Conservation (phyloP, 1,140 invertebrate species). For the Littorina saxatilis region DNA sequence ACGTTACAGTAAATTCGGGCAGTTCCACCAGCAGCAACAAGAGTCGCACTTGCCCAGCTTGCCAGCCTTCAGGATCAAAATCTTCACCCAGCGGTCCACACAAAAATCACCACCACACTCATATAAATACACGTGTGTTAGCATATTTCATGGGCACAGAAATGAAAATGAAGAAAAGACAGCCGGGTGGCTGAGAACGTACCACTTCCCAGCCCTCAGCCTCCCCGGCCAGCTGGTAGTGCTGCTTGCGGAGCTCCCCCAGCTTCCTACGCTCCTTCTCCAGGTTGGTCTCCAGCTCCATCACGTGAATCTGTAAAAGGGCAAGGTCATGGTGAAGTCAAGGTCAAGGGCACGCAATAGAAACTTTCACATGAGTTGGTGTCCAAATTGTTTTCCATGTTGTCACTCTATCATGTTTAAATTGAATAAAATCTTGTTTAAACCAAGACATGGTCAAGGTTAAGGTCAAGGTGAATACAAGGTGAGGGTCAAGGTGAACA, state of each 20-base stretch:
- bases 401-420: no score
- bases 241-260: conserved; percentile 90
- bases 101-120: conserved; percentile 16
- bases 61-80: not conserved
- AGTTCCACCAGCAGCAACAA: not conserved
- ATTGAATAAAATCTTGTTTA: no score
- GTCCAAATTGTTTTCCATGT: no score
- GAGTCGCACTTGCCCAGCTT: not conserved
- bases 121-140: not conserved
- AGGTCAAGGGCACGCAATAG: no score
- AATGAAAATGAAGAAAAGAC: not conserved
- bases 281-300: conserved; percentile 94
- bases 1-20: not conserved
- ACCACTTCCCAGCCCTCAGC: conserved; percentile 69
- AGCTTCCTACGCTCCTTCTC: conserved; percentile 89
- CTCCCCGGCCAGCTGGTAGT: conserved; percentile 89
- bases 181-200: not conserved
- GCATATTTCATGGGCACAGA: not conserved
- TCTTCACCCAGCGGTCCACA: not conserved
- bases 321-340: no score
- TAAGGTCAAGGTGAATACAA: no score
- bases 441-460: no score
- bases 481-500: no score
- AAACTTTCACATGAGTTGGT: no score
- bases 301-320: conserved; percentile 81